Evolutionary conservation across 1,140 invertebrate species (phyloP).

Genomic region (Calliopsis andreniformis): DNA sequence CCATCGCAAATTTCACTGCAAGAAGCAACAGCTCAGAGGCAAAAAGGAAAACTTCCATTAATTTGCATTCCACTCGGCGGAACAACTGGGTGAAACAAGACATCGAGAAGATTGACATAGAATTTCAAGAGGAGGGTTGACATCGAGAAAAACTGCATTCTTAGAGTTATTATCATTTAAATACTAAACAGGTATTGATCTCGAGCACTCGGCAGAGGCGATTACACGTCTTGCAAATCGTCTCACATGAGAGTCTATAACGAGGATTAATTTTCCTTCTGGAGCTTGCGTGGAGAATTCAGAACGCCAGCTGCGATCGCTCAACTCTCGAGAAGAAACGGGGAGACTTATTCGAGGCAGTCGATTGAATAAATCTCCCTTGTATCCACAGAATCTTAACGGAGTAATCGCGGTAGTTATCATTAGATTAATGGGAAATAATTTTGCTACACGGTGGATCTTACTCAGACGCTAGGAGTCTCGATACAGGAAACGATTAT

Average conservation of each 20-base stretch:
- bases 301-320: constrained; percentile 36
- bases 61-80: background rate
- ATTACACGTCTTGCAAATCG: constrained; percentile 23
- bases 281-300: constrained; percentile 21
- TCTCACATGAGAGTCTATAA: constrained; percentile 39
- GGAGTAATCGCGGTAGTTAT: constrained; percentile 44
- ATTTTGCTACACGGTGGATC: constrained; percentile 6
- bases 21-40: no score
- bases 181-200: constrained; percentile 45
- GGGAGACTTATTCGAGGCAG: constrained; percentile 38
- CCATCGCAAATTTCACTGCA: no score
- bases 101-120: background rate
- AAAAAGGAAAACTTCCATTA: background rate
- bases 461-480: background rate
- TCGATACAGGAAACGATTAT: background rate
- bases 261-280: constrained; percentile 50
- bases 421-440: constrained; percentile 45
- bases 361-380: constrained; percentile 50
- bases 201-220: background rate
- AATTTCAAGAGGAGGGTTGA: background rate
- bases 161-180: constrained; percentile 10
- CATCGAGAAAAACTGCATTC: background rate
- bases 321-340: constrained; percentile 18
- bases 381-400: constrained; percentile 34
- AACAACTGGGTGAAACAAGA: background rate